Conservation (phyloP, 92 coral and sea anemone genomes). For the Palythoa grandiflora region DNA sequence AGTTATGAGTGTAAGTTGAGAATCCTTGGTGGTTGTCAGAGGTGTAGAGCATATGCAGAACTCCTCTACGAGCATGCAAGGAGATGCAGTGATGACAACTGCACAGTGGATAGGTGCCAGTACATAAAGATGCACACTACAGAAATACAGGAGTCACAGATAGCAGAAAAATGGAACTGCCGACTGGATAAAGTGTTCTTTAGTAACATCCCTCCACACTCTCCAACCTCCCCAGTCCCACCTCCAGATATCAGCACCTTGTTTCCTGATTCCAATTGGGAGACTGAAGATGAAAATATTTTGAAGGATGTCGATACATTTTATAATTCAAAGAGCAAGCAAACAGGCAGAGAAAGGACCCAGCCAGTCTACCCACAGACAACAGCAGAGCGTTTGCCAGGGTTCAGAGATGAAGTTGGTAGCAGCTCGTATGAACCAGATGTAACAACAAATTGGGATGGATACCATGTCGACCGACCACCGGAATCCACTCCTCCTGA, state of each 20-base stretch:
- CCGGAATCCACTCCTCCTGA: slow-evolving; percentile 20
- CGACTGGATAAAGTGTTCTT: slow-evolving; percentile 61
- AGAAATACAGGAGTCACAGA: not conserved
- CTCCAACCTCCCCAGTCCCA: not conserved
- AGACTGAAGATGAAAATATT: not conserved
- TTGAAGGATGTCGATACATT: not conserved
- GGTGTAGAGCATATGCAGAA: slow-evolving; percentile 32
- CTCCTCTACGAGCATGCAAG: slow-evolving; percentile 47
- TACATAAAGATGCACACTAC: slow-evolving; percentile 49
- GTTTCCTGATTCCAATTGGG: not conserved
- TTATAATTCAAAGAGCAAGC: not conserved
- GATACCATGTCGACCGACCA: slow-evolving; percentile 50
- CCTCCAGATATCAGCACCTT: not conserved
- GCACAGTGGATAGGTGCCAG: slow-evolving; percentile 50
- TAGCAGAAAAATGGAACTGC: slow-evolving; percentile 42
- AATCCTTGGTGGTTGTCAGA: slow-evolving; percentile 61
- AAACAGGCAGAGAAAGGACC: not conserved
- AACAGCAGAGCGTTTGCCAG: not conserved
- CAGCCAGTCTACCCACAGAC: not conserved
- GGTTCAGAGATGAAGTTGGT: not conserved
- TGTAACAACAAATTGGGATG: slow-evolving; percentile 20
- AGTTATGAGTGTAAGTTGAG: slow-evolving; percentile 51
- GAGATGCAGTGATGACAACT: slow-evolving; percentile 38
- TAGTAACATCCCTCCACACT: slow-evolving; percentile 22
- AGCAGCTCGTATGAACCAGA: not conserved